phyloP scores from a whole-genome alignment of 2,888 invertebrate genomes.

The Drosophila prostipennis region DNA sequence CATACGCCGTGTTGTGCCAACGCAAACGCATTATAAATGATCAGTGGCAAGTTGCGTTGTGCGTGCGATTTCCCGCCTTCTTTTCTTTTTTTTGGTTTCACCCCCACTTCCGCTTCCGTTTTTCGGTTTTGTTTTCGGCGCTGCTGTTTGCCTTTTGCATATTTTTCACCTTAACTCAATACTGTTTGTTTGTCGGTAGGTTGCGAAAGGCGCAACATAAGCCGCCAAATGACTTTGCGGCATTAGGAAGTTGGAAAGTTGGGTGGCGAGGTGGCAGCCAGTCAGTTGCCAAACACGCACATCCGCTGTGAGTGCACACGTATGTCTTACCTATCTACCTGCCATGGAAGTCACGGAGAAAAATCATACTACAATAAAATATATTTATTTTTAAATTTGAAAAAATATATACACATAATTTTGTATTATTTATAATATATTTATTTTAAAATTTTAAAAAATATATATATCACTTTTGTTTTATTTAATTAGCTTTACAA shows the following conservation, averaged over 20 bases:
- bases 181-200: constrained; percentile 22
- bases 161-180: constrained; percentile 49
- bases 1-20: constrained; percentile 65
- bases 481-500: too few species aligned
- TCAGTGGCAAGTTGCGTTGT: constrained; percentile 46
- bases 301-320: constrained; percentile 54
- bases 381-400: too few species aligned
- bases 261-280: constrained; percentile 25
- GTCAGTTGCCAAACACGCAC: constrained; percentile 65
- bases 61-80: constrained; percentile 15
- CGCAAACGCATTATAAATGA: constrained; percentile 67
- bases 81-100: constrained; percentile 1
- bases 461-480: too few species aligned
- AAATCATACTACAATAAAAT: not conserved
- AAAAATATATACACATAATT: too few species aligned
- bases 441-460: too few species aligned
- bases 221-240: constrained; percentile 79
- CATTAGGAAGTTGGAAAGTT: constrained; percentile 55
- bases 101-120: constrained; percentile 16
- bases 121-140: constrained; percentile 27
- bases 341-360: not conserved
- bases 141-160: constrained; percentile 48
- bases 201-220: constrained; percentile 53
- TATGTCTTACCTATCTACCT: constrained; percentile 43
- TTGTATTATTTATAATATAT: too few species aligned